Conservation (phyloP, 1,140 invertebrate genomes). For the Brachionus asplanchnoidis region DNA sequence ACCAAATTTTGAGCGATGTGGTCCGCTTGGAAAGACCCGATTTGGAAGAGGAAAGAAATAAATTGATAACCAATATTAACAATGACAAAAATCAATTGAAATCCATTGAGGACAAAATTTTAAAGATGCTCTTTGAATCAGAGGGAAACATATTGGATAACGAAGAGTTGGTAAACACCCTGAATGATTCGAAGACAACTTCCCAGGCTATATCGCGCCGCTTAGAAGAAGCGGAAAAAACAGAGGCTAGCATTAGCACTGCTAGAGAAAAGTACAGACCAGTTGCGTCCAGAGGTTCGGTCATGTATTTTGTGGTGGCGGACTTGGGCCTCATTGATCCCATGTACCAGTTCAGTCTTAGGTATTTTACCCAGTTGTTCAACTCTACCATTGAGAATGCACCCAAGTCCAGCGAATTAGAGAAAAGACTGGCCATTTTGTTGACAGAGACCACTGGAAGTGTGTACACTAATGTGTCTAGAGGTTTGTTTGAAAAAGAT, state of each 20-base stretch:
- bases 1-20: constrained; percentile 56
- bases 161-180: constrained; percentile 39
- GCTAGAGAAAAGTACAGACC: constrained; percentile 50
- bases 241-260: constrained; percentile 57
- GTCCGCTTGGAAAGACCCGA: constrained; percentile 48
- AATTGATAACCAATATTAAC: constrained; percentile 40
- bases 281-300: constrained; percentile 55
- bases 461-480: constrained; percentile 57
- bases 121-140: constrained; percentile 41
- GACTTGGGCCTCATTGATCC: constrained; percentile 57
- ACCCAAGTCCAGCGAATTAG: constrained; percentile 50
- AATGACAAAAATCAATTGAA: constrained; percentile 49
- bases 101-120: constrained; percentile 34
- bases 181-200: constrained; percentile 66
- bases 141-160: constrained; percentile 42
- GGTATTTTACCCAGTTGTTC: constrained; percentile 68
- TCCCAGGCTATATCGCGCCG: constrained; percentile 66
- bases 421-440: constrained; percentile 50
- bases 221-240: constrained; percentile 72
- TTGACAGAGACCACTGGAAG: constrained; percentile 60
- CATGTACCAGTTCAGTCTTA: constrained; percentile 67
- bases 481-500: constrained; percentile 58
- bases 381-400: constrained; percentile 53
- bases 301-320: constrained; percentile 59
- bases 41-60: constrained; percentile 36